Base-by-base conservation (phyloP, 2,888 invertebrate genomes). In the Torymus tubicola region DNA sequence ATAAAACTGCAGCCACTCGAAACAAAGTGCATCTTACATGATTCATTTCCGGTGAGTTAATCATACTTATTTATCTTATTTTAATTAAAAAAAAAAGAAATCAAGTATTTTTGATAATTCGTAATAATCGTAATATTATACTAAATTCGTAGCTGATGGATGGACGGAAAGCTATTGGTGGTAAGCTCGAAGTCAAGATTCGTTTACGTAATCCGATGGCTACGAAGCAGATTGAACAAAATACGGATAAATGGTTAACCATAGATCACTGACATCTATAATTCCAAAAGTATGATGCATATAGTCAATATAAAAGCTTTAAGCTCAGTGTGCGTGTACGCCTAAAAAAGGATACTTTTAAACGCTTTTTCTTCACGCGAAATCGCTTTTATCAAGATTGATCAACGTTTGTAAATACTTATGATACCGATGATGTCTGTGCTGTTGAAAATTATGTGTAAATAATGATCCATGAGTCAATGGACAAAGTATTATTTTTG, bases 1-100 rank as follows among this genome's bases (percentile, higher is more conserved):
- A 94, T 98, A 14, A 98, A 98, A 89, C 92, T 99, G 83, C 96
- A 96, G 85, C 95, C 95, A n/a, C 92, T 99, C 81, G 98, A 99
- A 92, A 95, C 95, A 0, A 94, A 95, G 81, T 96, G 97, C 89
- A 96, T 96, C 55, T 90, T 98, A 78, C 99, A 99, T 89, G 98
- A 99, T 82, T 95, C 97, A 0, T 97, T 95, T 90, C 97, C 98
- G 92, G 98, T 98, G 92, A 95, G 96, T 94, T 57, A n/a, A n/a
- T 10, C 61, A 18, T 31, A 71, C 31, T 63, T 80, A 2, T 52
- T 74, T 11, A 58, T 21, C 12, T 16, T 42, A 50, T 8, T 42
- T 42, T 42, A 8, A 52, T 14, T n/a, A 5, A n/a, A 10, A 42
- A 63, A 63, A 53, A 16, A 61, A 42, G 69, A 16, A 24, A 50